phyloP scores from a whole-genome alignment of 2,888 invertebrate species.

The Hartigia nigra region DNA sequence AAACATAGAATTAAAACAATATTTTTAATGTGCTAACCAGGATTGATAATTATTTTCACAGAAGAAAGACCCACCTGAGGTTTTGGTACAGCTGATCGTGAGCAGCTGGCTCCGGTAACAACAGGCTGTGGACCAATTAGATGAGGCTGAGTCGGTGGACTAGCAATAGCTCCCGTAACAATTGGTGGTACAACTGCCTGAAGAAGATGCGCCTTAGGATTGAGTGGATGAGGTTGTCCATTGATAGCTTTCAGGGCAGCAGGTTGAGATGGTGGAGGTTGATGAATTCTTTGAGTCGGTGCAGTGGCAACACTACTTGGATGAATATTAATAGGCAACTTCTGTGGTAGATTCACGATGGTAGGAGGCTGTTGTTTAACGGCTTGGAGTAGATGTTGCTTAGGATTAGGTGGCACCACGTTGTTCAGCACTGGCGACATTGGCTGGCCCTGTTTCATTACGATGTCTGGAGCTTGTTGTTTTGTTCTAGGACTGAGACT shows the following conservation, averaged over 20 bases:
- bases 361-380: constrained; percentile 44
- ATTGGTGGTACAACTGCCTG: constrained; percentile 67
- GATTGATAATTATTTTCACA: background rate
- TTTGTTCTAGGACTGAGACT: constrained; percentile 56
- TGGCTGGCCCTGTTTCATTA: constrained; percentile 50
- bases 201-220: constrained; percentile 64
- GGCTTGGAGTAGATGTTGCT: constrained; percentile 41
- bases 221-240: constrained; percentile 60
- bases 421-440: constrained; percentile 61
- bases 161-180: constrained; percentile 69
- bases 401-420: constrained; percentile 60
- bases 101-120: constrained; percentile 63
- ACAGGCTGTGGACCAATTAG: constrained; percentile 65
- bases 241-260: constrained; percentile 54
- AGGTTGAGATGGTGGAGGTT: constrained; percentile 48
- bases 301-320: constrained; percentile 43
- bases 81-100: constrained; percentile 52
- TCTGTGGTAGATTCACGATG: constrained; percentile 58
- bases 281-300: constrained; percentile 48
- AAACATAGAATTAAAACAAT: background rate
- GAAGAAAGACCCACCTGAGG: constrained; percentile 35
- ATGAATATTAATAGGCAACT: constrained; percentile 54
- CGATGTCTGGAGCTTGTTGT: constrained; percentile 36
- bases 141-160: constrained; percentile 69
- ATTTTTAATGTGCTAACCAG: background rate